Conservation (phyloP, 2,113 vertebrate genomes). For the Aldabrachelys gigantea region DNA sequence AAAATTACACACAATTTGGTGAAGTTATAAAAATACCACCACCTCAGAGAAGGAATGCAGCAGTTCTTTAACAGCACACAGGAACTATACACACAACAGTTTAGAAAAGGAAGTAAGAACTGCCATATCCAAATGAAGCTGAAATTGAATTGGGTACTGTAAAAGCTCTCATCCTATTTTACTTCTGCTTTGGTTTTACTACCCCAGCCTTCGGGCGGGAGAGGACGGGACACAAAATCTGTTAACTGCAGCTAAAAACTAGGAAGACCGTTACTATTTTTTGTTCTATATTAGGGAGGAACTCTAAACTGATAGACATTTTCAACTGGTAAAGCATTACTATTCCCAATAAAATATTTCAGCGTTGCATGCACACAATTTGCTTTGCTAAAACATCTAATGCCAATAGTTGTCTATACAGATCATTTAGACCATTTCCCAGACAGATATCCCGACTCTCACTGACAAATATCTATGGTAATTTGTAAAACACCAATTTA, state of each 20-base stretch:
- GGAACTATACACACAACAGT: not conserved
- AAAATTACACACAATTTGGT: not conserved
- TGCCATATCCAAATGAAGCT: not conserved
- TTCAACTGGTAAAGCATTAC: not conserved
- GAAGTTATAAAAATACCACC: not conserved
- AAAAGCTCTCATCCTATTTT: not conserved
- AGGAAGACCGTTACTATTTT: not conserved
- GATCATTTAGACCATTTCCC: not conserved
- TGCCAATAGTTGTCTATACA: not conserved
- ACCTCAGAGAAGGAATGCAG: not conserved
- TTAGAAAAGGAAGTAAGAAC: not conserved
- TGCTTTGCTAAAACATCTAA: not conserved
- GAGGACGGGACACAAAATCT: not conserved
- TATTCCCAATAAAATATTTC: not conserved
- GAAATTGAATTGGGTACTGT: not conserved
- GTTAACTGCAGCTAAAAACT: not conserved
- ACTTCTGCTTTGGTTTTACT: not conserved
- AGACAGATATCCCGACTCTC: not conserved
- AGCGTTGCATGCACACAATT: not conserved
- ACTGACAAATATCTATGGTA: not conserved
- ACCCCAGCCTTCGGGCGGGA: too few relatives aligned
- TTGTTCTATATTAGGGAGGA: not conserved
- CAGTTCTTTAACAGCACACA: not conserved
- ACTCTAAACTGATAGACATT: not conserved
- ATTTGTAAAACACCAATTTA: not conserved